phyloP scores from a whole-genome alignment of 2,797 vertebrate species.

The Jordanella pulchra region DNA sequence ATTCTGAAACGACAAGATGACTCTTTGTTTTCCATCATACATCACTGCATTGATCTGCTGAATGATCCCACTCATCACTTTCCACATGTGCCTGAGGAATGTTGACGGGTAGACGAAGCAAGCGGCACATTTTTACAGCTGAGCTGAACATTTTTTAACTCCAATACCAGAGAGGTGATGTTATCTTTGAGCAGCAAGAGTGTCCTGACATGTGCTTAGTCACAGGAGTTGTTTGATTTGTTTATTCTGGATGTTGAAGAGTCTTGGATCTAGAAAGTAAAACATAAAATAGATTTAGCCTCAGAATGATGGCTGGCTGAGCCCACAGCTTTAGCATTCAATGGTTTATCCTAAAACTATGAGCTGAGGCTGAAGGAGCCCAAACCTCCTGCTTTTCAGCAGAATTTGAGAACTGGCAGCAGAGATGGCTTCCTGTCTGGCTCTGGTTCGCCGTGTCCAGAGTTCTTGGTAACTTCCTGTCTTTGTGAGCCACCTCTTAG shows the following conservation, averaged over 20 bases:
- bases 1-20: too few relatives aligned
- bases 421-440: constrained; percentile 53
- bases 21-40: not conserved
- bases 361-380: constrained; percentile 46
- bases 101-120: not conserved
- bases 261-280: not conserved
- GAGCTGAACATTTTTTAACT: not conserved
- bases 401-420: constrained; percentile 32
- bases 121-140: not conserved
- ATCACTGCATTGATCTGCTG: not conserved
- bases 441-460: constrained; percentile 23
- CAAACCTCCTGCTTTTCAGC: constrained; percentile 19
- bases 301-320: not conserved
- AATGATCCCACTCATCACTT: not conserved
- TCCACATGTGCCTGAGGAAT: not conserved
- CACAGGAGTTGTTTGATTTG: not conserved
- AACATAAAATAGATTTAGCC: not conserved
- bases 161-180: not conserved
- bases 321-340: constrained; percentile 30
- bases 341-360: constrained; percentile 36
- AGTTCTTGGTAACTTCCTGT: constrained; percentile 72
- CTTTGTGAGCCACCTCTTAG: constrained; percentile 68
- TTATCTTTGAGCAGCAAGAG: not conserved
- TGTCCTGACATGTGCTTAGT: too few relatives aligned
- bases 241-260: not conserved